Evolutionary conservation across 2,888 invertebrate genomes (phyloP), one percentile per base, ranked within the genome.

Genomic region (Torymus auratus): DNA sequence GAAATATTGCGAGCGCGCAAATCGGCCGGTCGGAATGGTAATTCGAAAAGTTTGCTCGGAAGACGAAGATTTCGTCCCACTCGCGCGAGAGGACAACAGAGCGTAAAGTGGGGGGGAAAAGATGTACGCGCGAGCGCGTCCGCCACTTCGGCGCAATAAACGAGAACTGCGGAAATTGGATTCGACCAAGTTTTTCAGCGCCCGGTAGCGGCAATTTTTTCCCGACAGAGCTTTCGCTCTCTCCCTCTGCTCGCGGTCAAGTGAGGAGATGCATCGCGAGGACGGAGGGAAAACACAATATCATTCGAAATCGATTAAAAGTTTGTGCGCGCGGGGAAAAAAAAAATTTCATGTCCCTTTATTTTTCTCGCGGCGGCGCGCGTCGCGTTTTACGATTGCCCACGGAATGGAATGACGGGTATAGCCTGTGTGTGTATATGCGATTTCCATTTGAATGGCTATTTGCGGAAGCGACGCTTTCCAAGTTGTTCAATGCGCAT

Each of bases 241-340:
- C 7, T 41, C 41, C 41, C 41, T 41, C 7, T 10, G 41, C 7
- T 7, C 41, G 41, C 41, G 41, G 41, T 41, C 41, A 41, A 41
- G 41, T 41, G 41, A 41, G 41, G 7, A 41, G 41, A 41, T 23
- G 52, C 69, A 15, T 28, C 41, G 69, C 23, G 58, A 5, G 20
- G 17, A 7, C 13, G 7, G 17, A 12, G n/a, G n/a, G 14, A 50
- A 58, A 56, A 13, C 12, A 58, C 58, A 64, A 70, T 70, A 70
- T 70, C 52, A 65, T 77, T 62, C 28, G 56, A 52, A 77, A 77
- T 77, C 70, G 70, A 71, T 77, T 77, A 77, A 50, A 77, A 77
- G 56, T 76, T 76, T 76, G 13, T 12, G 12, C 12, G 10, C 15
- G 13, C 2, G 15, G 20, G n/a, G n/a, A n/a, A n/a, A 17, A 11